Evolutionary conservation across 2,113 vertebrate species (phyloP).

Genomic region (Sterrhoptilus dennistouni): DNA sequence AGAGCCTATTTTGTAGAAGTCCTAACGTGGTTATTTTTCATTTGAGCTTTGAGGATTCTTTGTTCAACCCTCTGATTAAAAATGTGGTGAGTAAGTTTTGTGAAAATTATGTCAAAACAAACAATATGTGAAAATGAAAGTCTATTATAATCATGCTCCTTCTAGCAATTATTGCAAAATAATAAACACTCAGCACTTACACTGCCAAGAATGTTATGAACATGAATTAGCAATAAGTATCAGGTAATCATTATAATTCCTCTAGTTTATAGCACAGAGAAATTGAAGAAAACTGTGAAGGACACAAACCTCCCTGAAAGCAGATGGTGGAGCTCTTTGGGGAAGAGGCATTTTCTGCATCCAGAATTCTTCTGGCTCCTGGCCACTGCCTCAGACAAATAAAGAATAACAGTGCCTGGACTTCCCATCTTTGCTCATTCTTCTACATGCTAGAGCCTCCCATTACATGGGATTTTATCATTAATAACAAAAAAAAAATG

Average conservation of each 20-base stretch:
- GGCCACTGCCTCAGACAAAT: background rate
- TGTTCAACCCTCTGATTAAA: background rate
- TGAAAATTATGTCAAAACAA: constrained; percentile 4
- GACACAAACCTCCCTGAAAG: background rate
- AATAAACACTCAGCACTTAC: background rate
- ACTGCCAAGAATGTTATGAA: background rate
- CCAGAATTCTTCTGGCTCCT: background rate
- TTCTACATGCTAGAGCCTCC: background rate
- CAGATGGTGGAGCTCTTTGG: background rate
- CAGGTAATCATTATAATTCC: background rate
- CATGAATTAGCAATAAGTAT: background rate
- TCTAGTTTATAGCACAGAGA: background rate
- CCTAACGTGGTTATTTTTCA: background rate
- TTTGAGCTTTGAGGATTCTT: background rate
- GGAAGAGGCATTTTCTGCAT: background rate
- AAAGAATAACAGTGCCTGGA: background rate
- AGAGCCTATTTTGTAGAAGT: background rate
- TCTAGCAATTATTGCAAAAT: background rate
- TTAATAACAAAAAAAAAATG: constrained; percentile 2
- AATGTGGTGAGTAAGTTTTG: background rate
- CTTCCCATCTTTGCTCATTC: constrained; percentile 3
- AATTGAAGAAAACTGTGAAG: background rate
- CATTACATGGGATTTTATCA: background rate
- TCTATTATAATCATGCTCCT: background rate
- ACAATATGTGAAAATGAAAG: background rate